Evolutionary conservation across 2,888 invertebrate species (phyloP).

Genomic region (Chamaedrilus cognettii): DNA sequence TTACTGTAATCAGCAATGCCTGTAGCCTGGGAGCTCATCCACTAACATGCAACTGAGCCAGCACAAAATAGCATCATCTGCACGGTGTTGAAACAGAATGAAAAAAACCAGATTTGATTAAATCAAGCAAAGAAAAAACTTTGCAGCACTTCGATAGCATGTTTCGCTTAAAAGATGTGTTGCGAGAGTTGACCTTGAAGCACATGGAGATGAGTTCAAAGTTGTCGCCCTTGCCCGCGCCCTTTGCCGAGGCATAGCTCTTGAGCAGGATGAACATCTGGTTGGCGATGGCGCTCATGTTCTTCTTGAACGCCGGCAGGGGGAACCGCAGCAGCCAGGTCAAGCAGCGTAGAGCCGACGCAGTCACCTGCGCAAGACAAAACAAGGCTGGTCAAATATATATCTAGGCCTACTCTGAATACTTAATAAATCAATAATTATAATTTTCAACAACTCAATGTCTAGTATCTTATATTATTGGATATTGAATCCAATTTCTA

Average conservation of each 20-base stretch:
- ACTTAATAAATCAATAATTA: too few relatives aligned
- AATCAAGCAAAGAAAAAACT: background rate
- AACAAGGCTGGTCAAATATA: too few relatives aligned
- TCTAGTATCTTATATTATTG: too few relatives aligned
- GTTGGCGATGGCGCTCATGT: slow-evolving; percentile 70
- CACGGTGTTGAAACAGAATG: too few relatives aligned
- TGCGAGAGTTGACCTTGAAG: slow-evolving; percentile 88
- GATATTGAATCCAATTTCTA: too few relatives aligned
- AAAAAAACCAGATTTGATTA: slow-evolving; percentile 41
- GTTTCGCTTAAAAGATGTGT: background rate
- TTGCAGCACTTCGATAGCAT: background rate
- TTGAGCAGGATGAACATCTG: slow-evolving; percentile 82
- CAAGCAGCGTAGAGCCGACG: slow-evolving; percentile 67
- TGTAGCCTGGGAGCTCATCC: too few relatives aligned
- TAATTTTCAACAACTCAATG: too few relatives aligned
- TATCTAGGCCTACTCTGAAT: too few relatives aligned
- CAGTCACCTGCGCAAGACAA: slow-evolving; percentile 54
- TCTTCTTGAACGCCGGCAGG: slow-evolving; percentile 70
- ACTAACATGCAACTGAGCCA: too few relatives aligned
- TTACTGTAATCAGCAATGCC: too few relatives aligned
- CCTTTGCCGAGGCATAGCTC: slow-evolving; percentile 85
- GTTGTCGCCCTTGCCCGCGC: slow-evolving; percentile 84
- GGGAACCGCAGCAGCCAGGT: slow-evolving; percentile 70
- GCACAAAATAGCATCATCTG: too few relatives aligned
- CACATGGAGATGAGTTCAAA: slow-evolving; percentile 82